phyloP scores from a whole-genome alignment of 1,140 invertebrate species.

The Rhagoletis pomonella region DNA sequence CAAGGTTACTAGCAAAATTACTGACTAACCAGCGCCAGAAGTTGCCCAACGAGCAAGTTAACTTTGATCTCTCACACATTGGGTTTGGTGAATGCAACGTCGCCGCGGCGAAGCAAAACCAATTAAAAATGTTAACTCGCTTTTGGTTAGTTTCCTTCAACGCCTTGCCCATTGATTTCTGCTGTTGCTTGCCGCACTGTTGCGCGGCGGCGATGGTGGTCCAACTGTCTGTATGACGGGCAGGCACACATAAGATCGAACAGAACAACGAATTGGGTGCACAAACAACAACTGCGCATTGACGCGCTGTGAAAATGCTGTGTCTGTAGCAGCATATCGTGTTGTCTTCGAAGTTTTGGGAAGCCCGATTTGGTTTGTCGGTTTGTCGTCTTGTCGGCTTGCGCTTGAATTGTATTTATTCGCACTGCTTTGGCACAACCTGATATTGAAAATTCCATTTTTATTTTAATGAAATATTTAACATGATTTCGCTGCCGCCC shows the following conservation, averaged over 20 bases:
- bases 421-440: conserved; percentile 12
- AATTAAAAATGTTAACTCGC: conserved; percentile 73
- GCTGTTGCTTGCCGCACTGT: conserved; percentile 57
- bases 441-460: conserved; percentile 59
- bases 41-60: neutral
- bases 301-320: neutral
- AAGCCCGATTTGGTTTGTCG: conserved; percentile 43
- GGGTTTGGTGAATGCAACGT: neutral
- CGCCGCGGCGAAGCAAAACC: conserved; percentile 71
- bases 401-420: neutral
- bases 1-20: neutral
- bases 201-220: conserved; percentile 62
- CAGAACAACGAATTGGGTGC: neutral
- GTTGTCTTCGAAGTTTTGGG: conserved; percentile 13
- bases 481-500: conserved; percentile 56
- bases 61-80: conserved; percentile 1
- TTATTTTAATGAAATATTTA: conserved; percentile 74
- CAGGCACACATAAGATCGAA: neutral
- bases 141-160: conserved; percentile 18
- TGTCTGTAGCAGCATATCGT: conserved; percentile 1
- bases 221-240: conserved; percentile 62
- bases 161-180: conserved; percentile 25
- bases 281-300: neutral
- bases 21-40: neutral
- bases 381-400: too few species aligned